Evolutionary conservation across 2,888 invertebrate species (phyloP).

Genomic region (Orthosia gracilis): DNA sequence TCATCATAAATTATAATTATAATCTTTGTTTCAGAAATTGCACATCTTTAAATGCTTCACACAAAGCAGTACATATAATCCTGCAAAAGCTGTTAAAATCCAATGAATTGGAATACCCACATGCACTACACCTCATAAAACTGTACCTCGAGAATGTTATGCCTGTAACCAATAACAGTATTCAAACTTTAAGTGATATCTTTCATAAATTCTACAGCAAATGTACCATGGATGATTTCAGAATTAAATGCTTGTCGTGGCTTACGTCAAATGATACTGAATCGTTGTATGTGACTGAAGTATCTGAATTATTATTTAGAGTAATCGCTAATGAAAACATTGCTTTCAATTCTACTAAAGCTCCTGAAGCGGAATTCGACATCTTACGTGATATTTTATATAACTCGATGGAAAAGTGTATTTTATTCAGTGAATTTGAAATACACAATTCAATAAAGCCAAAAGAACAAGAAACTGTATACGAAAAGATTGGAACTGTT

Average conservation of each 20-base stretch:
- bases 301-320: conserved; percentile 77
- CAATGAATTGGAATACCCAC: conserved; percentile 76
- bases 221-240: conserved; percentile 75
- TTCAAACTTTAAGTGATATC: conserved; percentile 78
- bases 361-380: conserved; percentile 50
- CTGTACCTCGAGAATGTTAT: conserved; percentile 85
- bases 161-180: conserved; percentile 79
- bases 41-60: conserved; percentile 72
- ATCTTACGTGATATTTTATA: conserved; percentile 77
- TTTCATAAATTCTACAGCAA: conserved; percentile 82
- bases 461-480: conserved; percentile 27
- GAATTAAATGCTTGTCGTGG: conserved; percentile 81
- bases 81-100: conserved; percentile 77
- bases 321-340: conserved; percentile 82
- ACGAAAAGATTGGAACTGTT: conserved; percentile 70
- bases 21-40: conserved; percentile 81
- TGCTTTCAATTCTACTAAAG: conserved; percentile 23
- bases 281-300: conserved; percentile 63
- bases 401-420: conserved; percentile 77
- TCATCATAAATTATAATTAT: background rate
- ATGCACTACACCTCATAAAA: conserved; percentile 80
- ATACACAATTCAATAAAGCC: conserved; percentile 63
- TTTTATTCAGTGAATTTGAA: conserved; percentile 85
- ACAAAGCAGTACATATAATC: conserved; percentile 80
- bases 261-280: conserved; percentile 73